These are phyloP conservation scores for Ceramica pisi DNA, from an alignment of 2,888 invertebrate species.

Conservation along the genomic window DNA sequence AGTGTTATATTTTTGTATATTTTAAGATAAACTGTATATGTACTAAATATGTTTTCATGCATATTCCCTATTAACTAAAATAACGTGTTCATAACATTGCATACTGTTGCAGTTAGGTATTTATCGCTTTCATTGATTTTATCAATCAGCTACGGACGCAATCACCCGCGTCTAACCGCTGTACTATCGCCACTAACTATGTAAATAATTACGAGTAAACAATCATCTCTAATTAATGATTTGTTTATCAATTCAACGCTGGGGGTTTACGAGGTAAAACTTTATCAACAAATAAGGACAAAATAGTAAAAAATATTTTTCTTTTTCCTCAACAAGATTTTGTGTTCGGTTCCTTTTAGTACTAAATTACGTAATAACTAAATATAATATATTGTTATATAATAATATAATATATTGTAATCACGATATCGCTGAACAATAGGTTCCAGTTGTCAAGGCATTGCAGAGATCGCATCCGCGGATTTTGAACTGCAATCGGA, in stretches of 20 bases:
- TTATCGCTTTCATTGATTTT: conserved; percentile 21
- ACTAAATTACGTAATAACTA: neutral
- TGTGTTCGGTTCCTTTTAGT: neutral
- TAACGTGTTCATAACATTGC: conserved; percentile 8
- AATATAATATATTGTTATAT: too few relatives aligned
- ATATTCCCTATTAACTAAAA: neutral
- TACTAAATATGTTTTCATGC: too few relatives aligned
- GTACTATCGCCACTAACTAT: conserved; percentile 28
- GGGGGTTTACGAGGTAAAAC: conserved; percentile 36
- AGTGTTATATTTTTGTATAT: too few relatives aligned
- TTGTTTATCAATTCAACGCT: conserved; percentile 27
- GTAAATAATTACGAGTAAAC: conserved; percentile 37
- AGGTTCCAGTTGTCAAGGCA: neutral
- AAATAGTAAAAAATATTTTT: conserved; percentile 1
- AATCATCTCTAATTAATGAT: conserved; percentile 31
- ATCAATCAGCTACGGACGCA: conserved; percentile 26
- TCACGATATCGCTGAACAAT: neutral
- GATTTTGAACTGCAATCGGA: too few relatives aligned
- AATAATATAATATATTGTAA: neutral
- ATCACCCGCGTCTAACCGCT: conserved; percentile 31
- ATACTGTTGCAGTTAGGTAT: conserved; percentile 11
- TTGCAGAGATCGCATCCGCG: neutral
- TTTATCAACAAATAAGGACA: conserved; percentile 42
- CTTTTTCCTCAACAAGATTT: conserved; percentile 23
- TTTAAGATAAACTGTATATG: too few relatives aligned